phyloP scores from a whole-genome alignment of 2,888 invertebrate genomes.

The Rotaria magnacalcarata region DNA sequence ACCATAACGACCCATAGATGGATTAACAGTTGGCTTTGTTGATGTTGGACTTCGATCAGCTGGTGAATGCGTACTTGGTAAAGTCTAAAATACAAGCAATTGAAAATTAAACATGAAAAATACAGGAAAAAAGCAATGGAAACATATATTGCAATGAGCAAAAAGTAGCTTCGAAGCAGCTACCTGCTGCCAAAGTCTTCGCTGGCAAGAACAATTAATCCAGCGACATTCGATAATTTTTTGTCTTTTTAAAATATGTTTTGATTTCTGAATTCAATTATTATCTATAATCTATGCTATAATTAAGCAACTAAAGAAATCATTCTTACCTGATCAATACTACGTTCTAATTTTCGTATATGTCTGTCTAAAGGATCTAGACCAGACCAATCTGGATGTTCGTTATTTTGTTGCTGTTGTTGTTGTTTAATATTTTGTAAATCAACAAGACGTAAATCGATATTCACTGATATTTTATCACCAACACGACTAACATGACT shows the following conservation, averaged over 20 bases:
- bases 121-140: neutral
- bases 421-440: constrained; percentile 29
- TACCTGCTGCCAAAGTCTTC: neutral
- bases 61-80: neutral
- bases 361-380: constrained; percentile 26
- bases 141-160: too few relatives aligned
- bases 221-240: neutral
- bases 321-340: constrained; percentile 11
- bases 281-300: neutral
- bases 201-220: constrained; percentile 1
- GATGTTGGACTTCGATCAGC: neutral
- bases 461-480: constrained; percentile 7
- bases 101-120: neutral
- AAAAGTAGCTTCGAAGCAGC: neutral
- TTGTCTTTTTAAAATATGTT: neutral
- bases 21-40: neutral
- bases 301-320: neutral
- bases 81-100: neutral
- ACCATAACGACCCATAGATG: neutral
- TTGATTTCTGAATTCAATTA: neutral
- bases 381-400: neutral
- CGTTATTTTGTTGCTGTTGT: neutral
- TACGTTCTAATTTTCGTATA: constrained; percentile 21
- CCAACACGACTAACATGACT: constrained; percentile 20
- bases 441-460: constrained; percentile 24